phyloP scores from a whole-genome alignment of 2,113 vertebrate genomes.

The Leiothrix lutea region DNA sequence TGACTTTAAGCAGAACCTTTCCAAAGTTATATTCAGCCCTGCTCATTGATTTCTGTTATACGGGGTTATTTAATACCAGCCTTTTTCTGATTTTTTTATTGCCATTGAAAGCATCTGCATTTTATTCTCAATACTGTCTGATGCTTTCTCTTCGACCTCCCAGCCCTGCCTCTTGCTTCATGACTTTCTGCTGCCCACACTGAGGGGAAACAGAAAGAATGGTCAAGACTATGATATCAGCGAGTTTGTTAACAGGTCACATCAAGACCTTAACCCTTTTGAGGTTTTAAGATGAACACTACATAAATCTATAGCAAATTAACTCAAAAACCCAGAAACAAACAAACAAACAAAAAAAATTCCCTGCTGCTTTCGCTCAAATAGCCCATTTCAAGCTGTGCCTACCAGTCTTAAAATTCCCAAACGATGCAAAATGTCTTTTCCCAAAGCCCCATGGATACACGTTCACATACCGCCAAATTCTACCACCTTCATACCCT shows the following conservation, averaged over 20 bases:
- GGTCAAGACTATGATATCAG: not conserved
- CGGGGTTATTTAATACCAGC: not conserved
- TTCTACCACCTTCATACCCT: not conserved
- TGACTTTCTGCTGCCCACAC: not conserved
- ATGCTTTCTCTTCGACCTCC: not conserved
- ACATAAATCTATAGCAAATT: not conserved
- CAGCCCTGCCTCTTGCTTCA: not conserved
- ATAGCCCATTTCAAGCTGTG: not conserved
- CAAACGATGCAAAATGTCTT: not conserved
- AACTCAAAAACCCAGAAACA: not conserved
- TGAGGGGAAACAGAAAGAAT: not conserved
- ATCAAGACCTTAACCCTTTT: not conserved
- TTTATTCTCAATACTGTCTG: not conserved
- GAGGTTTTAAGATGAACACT: not conserved
- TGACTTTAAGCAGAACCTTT: not conserved
- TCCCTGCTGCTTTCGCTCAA: not conserved
- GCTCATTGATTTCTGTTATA: not conserved
- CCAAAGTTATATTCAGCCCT: not conserved
- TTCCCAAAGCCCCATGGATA: not conserved
- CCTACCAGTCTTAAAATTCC: not conserved
- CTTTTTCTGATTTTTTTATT: not conserved
- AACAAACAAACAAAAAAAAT: not conserved
- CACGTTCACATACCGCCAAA: rapidly evolving
- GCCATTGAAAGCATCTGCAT: not conserved
- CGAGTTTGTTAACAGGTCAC: not conserved